Evolutionary conservation across 1,140 invertebrate genomes (phyloP).

Genomic region (Drosophila littoralis): DNA sequence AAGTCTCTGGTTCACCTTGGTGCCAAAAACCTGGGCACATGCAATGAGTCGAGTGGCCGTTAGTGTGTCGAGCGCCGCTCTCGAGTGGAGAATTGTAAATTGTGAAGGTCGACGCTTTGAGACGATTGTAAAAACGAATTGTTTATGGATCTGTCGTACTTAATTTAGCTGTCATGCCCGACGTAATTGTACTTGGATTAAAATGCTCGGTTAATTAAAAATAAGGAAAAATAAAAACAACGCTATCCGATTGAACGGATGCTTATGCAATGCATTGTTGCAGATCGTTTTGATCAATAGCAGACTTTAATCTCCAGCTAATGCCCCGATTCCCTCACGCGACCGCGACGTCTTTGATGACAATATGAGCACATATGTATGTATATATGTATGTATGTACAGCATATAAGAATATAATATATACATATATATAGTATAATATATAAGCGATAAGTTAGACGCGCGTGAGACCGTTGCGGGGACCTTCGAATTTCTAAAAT

Average conservation of each 20-base stretch:
- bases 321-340: constrained; percentile 11
- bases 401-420: background rate
- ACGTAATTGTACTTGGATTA: constrained; percentile 7
- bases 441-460: constrained; percentile 33
- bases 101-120: constrained; percentile 25
- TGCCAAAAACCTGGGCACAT: constrained; percentile 6
- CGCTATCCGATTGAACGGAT: background rate
- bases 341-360: constrained; percentile 40
- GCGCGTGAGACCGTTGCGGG: constrained; percentile 40
- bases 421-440: background rate
- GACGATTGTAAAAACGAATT: constrained; percentile 21
- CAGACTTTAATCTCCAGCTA: constrained; percentile 5
- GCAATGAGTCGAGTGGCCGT: constrained; percentile 7
- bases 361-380: constrained; percentile 18
- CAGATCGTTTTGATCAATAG: background rate
- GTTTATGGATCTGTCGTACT: constrained; percentile 28
- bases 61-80: constrained; percentile 5
- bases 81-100: background rate
- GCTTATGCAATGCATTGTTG: constrained; percentile 17
- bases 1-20: constrained; percentile 34
- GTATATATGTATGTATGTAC: no score
- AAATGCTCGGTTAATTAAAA: background rate
- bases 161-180: constrained; percentile 34
- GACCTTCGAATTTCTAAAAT: constrained; percentile 43
- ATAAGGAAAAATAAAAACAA: background rate